Base-by-base conservation (phyloP, 2,888 invertebrate genomes). In the Xestia c-nigrum region DNA sequence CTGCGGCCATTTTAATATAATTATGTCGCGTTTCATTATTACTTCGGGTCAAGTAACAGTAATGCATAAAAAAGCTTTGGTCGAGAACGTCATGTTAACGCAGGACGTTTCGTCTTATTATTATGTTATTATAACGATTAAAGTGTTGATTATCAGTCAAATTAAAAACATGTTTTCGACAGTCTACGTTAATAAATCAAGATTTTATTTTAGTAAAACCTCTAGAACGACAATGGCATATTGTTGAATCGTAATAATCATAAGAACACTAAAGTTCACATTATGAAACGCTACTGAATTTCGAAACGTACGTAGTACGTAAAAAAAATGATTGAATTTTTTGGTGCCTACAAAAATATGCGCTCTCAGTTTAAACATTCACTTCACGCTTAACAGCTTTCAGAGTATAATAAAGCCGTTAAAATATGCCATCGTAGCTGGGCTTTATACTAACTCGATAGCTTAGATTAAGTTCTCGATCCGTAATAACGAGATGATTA, bases 401-500 rank as follows among this genome's bases (percentile, higher is more conserved):
- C 46, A 74, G 24, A 74, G 52, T 47, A 71, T 74, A 79, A 74
- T 79, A 72, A 84, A 38, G 59, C 67, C 67, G 70, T 70, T 74
- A 75, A 76, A 85, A 83, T 73, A 76, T 83, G 72, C 72, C 66
- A 70, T 74, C 68, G 74, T 50, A 69, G 59, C 63, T 78, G 65
- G 70, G 74, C 50, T 74, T 72, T 72, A 72, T 19, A 70, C 72
- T 64, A 19, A 74, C 70, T 67, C 21, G 59, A 76, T 81, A 69
- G 81, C 77, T 73, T 69, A 76, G 67, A 76, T 85, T 81, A 85
- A 73, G 68, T 72, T 74, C 68, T 65, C 57, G 40, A 81, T 77
- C 61, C 40, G 61, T 71, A 66, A 69, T 83, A 83, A 81, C 68
- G 76, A 85, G 71, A 74, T 66, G 82, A 84, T 84, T 81, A 78